Percentiles rank a stretch among this genome's conserved stretches.
Evolutionary conservation across 2,888 invertebrate genomes (phyloP).

Genomic region (Cantharis lateralis): DNA sequence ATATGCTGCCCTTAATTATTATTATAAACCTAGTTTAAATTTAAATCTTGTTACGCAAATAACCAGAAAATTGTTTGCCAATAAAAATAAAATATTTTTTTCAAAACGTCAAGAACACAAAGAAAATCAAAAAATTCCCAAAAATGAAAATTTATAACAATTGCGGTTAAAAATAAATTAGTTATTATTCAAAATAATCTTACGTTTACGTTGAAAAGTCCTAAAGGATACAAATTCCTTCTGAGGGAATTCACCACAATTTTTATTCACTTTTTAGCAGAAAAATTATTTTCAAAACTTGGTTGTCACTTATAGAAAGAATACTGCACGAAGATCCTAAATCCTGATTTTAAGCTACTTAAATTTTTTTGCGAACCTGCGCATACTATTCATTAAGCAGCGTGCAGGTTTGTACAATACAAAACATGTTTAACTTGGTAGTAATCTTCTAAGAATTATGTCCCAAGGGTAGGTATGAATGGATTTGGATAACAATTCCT

Average conservation of each 20-base stretch:
- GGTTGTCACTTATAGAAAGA: not conserved
- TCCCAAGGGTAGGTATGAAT: too few relatives aligned
- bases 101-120: too few relatives aligned
- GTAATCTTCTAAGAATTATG: not conserved
- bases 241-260: not conserved
- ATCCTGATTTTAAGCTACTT: not conserved
- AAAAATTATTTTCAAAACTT: not conserved
- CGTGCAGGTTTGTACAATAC: not conserved
- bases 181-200: not conserved
- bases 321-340: not conserved
- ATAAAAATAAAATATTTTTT: too few relatives aligned
- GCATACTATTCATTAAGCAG: not conserved
- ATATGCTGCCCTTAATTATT: too few relatives aligned
- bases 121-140: too few relatives aligned
- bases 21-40: not conserved
- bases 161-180: not conserved
- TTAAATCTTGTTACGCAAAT: not conserved
- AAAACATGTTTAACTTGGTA: not conserved
- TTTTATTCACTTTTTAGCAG: not conserved
- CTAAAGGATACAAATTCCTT: not conserved
- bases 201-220: not conserved
- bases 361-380: not conserved
- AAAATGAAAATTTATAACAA: not conserved
- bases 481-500: too few relatives aligned
- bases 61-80: not conserved